Base-by-base conservation (phyloP, 2,113 vertebrate species). In the Menura novaehollandiae region DNA sequence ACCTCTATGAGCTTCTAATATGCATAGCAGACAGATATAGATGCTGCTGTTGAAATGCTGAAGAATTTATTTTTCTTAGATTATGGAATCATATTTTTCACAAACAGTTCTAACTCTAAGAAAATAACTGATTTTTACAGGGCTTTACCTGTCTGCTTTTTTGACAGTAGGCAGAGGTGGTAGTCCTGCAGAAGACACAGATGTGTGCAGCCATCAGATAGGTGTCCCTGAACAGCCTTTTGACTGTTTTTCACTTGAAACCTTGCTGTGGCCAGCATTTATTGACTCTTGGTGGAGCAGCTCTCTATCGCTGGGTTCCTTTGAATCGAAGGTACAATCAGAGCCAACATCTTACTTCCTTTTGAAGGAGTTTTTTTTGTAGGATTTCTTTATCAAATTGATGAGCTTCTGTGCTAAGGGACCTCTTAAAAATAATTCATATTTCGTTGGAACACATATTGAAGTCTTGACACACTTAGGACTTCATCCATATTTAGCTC, bases 51-150 rank as follows among this genome's bases (percentile, higher is more conserved):
- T 95, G 84, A 55, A 93, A 84, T 44, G 27, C 69, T 92, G 39
- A 28, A 93, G 32, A 94, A 87, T 83, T 66, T 60, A 73, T 78
- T 95, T 95, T 46, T 84, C 85, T 66, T 73, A 80, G 71, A 82
- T 77, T 79, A 93, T 13, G 32, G 77, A 84, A 39, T 53, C 90
- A 58, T 69, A 71, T 56, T 94, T 75, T 41, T 85, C 41, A 32
- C 62, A 88, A 95, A 82, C 17, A 85, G 37, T 72, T 85, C 59
- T 83, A 76, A 69, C 35, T 71, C 80, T 84, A 74, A 91, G 68
- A 58, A 89, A 87, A 86, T 44, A 75, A 77, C 37, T 89, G 69
- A 79, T 81, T 95, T 44, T 95, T 91, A 72, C n/a, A 82, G 32
- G 52, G 46, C 23, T 76, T 93, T 58, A 53, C 10, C 84, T 60